Evolutionary conservation across 1,140 invertebrate genomes (phyloP), one percentile per base, ranked within the genome.

Genomic region (Stegodyphus dumicola): DNA sequence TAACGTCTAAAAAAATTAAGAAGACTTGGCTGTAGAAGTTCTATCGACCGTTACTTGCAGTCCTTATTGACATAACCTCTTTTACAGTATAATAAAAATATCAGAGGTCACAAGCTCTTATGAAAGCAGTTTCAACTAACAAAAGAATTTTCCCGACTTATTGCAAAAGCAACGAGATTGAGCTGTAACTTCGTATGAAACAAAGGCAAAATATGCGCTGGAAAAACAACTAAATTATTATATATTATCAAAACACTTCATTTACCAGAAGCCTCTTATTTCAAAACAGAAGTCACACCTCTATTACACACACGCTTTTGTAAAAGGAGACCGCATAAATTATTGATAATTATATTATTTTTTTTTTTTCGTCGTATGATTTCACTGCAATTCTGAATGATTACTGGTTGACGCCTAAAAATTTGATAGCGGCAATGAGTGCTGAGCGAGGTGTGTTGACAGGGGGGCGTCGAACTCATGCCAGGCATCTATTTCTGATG

Each of bases 321-420:
- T 56, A 6, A 17, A 33, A 48, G 54, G 15, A 15, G 73, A 48
- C 49, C 9, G 56, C 9, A 75, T 75, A 56, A 75, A 75, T 75
- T 75, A 75, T 75, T 18, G 53, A 75, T 75, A 53, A 75, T 75
- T 75, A 60, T 64, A 60, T 75, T 60, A 53, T 75, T 64, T 64
- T 75, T 33, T 33, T 56, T 54, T 75, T 53, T 11, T 15, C 33
- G 33, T 10, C 53, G 10, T 56, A 60, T 10, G 53, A 75, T 75
- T 75, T 75, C 10, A 18, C 11, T 75, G 53, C 9, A 17, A 17
- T 48, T 51, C 73, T 56, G 17, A n/a, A 17, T 56, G 73, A 75
- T 75, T 75, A 60, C 6, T 18, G 73, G 73, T n/a, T 54, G 49
- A n/a, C 13, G 70, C 49, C 33, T 73, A 53, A 53, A 56, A 54